Conservation (phyloP, 2,888 invertebrate species). For the Brenthis ino region DNA sequence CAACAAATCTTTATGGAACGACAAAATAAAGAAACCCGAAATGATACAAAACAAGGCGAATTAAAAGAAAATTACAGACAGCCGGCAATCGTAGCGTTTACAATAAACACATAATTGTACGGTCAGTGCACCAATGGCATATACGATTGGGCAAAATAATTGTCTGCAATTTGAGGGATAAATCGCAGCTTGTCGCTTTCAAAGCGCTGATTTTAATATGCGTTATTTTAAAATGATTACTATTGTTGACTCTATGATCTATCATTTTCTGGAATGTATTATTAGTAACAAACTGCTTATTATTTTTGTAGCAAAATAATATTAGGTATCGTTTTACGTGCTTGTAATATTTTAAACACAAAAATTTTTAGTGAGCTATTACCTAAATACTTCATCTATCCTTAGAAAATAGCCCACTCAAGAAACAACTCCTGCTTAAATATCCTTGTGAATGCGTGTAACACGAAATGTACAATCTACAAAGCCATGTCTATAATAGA, state of each 20-base stretch:
- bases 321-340: no score
- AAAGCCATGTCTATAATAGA: slow-evolving; percentile 59
- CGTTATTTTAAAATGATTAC: slow-evolving; percentile 38
- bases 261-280: not conserved
- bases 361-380: not conserved
- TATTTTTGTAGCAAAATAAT: not conserved
- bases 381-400: not conserved
- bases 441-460: slow-evolving; percentile 15
- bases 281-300: not conserved
- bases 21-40: slow-evolving; percentile 76
- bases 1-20: slow-evolving; percentile 62
- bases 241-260: slow-evolving; percentile 24
- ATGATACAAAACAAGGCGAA: slow-evolving; percentile 80
- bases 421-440: not conserved
- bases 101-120: slow-evolving; percentile 83
- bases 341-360: not conserved
- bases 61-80: slow-evolving; percentile 81
- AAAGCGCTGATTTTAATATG: slow-evolving; percentile 41
- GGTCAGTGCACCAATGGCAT: slow-evolving; percentile 77
- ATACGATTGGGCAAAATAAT: slow-evolving; percentile 73
- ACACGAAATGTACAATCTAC: slow-evolving; percentile 33
- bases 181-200: slow-evolving; percentile 55
- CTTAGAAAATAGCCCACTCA: not conserved
- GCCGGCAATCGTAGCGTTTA: slow-evolving; percentile 80
- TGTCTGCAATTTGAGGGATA: slow-evolving; percentile 61